Evolutionary conservation across 2,888 invertebrate genomes (phyloP).

Genomic region (Brachyptera putata): DNA sequence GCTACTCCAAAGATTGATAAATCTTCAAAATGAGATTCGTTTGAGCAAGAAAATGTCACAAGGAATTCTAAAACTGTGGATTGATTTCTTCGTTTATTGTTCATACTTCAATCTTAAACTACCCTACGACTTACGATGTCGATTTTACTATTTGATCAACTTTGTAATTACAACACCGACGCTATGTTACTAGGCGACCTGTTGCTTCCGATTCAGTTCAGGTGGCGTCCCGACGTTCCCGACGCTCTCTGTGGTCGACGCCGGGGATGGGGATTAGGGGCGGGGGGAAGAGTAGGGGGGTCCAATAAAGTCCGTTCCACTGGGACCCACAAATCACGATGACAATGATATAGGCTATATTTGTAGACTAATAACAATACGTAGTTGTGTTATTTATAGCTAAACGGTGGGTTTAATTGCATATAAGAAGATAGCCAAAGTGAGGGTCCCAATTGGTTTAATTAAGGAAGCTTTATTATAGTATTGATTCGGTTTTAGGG

Average conservation of each 20-base stretch:
- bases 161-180: neutral
- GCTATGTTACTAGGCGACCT: neutral
- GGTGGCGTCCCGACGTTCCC: conserved; percentile 9
- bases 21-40: too few relatives aligned
- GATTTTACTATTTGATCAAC: neutral
- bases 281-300: neutral
- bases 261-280: neutral
- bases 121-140: too few relatives aligned
- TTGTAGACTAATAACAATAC: conserved; percentile 19
- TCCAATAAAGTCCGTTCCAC: conserved; percentile 10
- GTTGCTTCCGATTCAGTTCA: conserved; percentile 12
- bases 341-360: conserved; percentile 1
- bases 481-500: too few relatives aligned
- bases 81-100: too few relatives aligned
- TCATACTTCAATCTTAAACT: too few relatives aligned
- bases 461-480: too few relatives aligned
- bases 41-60: too few relatives aligned
- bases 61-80: too few relatives aligned
- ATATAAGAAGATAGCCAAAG: conserved; percentile 1
- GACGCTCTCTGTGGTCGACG: neutral
- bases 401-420: too few relatives aligned
- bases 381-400: conserved; percentile 1
- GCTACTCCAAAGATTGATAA: too few relatives aligned
- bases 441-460: too few relatives aligned
- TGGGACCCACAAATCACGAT: conserved; percentile 12